phyloP scores from a whole-genome alignment of 2,888 invertebrate species.

The Urechis unicinctus region DNA sequence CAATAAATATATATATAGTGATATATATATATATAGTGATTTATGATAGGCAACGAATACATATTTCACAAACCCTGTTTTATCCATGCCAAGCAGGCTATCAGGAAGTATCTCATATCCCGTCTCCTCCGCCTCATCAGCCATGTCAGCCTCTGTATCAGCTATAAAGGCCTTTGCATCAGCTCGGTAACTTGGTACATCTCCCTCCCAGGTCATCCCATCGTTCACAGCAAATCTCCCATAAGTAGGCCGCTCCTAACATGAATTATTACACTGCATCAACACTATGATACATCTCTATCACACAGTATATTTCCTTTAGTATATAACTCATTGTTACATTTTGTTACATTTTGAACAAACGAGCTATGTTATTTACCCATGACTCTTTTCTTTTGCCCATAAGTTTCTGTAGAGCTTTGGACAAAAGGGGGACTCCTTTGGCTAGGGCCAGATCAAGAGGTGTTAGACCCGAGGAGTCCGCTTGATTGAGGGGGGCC shows the following conservation, averaged over 20 bases:
- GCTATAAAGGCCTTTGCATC: slow-evolving; percentile 39
- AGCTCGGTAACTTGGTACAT: slow-evolving; percentile 2
- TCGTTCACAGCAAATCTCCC: slow-evolving; percentile 2
- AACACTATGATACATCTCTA: not conserved
- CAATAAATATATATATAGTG: too few species aligned
- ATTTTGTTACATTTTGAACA: not conserved
- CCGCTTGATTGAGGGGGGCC: slow-evolving; percentile 35
- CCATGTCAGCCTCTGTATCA: slow-evolving; percentile 21
- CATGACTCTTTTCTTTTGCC: slow-evolving; percentile 19
- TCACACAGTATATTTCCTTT: not conserved
- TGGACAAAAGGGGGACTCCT: slow-evolving; percentile 30
- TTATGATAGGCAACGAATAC: too few species aligned
- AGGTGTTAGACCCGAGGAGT: slow-evolving; percentile 36
- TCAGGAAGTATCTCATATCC: slow-evolving; percentile 30
- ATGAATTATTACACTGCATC: too few species aligned
- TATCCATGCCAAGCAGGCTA: slow-evolving; percentile 32
- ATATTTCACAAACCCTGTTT: slow-evolving; percentile 26
- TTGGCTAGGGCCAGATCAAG: slow-evolving; percentile 31
- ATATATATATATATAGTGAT: too few species aligned
- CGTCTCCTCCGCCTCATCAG: slow-evolving; percentile 20
- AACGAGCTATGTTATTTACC: slow-evolving; percentile 19
- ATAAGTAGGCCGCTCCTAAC: not conserved
- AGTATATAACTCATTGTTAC: not conserved
- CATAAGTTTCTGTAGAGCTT: slow-evolving; percentile 30
- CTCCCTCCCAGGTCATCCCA: not conserved